phyloP scores from a whole-genome alignment of 64 coral and sea anemone genomes.

The Dendrophyllia cribrosa region DNA sequence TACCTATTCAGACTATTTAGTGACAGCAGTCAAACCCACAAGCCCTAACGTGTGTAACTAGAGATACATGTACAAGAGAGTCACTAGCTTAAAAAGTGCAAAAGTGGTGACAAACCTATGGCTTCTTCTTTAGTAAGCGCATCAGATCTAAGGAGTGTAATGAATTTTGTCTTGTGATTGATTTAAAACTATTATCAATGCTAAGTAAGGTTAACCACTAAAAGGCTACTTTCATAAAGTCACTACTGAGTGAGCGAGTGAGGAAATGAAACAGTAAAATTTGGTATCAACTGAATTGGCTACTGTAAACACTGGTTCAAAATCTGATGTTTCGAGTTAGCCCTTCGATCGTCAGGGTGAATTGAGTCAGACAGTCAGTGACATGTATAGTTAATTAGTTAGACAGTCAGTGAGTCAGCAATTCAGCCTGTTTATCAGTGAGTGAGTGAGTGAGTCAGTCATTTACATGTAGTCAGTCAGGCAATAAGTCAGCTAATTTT shows the following conservation, averaged over 20 bases:
- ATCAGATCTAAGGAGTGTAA: constrained; percentile 71
- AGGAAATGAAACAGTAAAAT: no score
- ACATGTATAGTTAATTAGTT: not conserved
- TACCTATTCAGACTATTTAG: no score
- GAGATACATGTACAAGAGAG: no score
- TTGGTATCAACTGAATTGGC: no score
- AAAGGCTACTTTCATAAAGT: not conserved
- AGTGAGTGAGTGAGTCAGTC: not conserved
- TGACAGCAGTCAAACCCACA: no score
- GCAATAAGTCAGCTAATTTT: not conserved
- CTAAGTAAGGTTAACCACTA: not conserved
- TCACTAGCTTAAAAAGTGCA: not conserved
- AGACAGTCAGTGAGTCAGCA: not conserved
- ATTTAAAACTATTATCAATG: not conserved
- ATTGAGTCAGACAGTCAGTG: not conserved
- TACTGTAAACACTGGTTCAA: no score
- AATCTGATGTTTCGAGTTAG: no score
- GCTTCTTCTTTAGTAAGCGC: constrained; percentile 97
- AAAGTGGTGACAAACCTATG: constrained; percentile 52
- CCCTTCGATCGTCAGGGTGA: no score
- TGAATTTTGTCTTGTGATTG: not conserved
- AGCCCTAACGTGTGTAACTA: no score
- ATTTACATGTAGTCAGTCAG: not conserved
- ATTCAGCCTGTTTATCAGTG: not conserved
- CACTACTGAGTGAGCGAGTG: not conserved